Evolutionary conservation across 1,140 invertebrate species (phyloP).

Genomic region (Scaptomyza hsui): DNA sequence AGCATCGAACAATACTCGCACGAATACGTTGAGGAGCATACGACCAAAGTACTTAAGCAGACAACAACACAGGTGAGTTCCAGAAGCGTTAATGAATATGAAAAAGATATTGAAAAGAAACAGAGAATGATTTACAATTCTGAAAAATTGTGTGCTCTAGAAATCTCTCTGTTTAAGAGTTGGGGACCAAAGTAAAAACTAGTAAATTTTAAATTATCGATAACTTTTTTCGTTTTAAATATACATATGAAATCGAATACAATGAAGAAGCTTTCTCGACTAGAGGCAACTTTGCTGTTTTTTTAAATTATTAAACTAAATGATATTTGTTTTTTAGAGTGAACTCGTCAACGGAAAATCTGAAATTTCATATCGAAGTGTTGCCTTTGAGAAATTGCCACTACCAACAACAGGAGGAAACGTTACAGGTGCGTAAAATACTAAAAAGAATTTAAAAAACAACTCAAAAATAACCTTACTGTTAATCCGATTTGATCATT

Average conservation of each 20-base stretch:
- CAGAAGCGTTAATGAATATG: neutral
- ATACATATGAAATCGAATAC: too few species aligned
- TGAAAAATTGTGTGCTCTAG: too few species aligned
- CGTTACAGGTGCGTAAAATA: slow-evolving; percentile 87
- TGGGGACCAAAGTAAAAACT: too few species aligned
- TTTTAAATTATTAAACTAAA: too few species aligned
- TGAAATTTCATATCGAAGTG: slow-evolving; percentile 86
- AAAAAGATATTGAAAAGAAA: neutral
- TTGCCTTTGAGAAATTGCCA: slow-evolving; percentile 90
- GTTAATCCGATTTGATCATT: too few species aligned
- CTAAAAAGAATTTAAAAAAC: neutral
- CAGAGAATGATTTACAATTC: too few species aligned
- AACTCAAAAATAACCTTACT: too few species aligned
- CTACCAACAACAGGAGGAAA: slow-evolving; percentile 89
- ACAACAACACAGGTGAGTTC: slow-evolving; percentile 73
- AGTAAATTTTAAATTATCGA: too few species aligned
- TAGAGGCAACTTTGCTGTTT: too few species aligned
- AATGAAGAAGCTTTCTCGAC: too few species aligned
- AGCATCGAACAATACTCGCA: slow-evolving; percentile 78
- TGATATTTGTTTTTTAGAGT: slow-evolving; percentile 34
- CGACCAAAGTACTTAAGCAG: slow-evolving; percentile 74
- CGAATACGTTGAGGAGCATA: slow-evolving; percentile 81
- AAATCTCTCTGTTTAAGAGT: too few species aligned
- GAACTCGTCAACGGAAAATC: slow-evolving; percentile 76
- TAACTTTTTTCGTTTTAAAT: too few species aligned